These are phyloP conservation scores for Okapia johnstoni DNA, from an alignment of 2,113 vertebrate species.

Conservation along the genomic window DNA sequence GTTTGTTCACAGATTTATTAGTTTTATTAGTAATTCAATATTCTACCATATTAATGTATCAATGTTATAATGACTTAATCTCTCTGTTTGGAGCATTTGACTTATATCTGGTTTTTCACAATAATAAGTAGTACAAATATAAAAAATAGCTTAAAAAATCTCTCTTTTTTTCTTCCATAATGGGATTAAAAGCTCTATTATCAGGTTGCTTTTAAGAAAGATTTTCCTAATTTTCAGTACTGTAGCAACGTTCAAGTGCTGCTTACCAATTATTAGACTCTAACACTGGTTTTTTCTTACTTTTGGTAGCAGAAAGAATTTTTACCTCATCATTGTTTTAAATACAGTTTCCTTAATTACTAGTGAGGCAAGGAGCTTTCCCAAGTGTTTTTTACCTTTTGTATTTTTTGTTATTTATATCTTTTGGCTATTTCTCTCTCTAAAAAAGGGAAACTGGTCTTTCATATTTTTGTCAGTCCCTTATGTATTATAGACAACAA, in stretches of 20 bases:
- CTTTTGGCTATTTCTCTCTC: neutral
- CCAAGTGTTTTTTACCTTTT: neutral
- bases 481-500: neutral
- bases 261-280: neutral
- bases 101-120: neutral
- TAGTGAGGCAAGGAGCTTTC: neutral
- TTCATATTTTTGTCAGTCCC: neutral
- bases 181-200: neutral
- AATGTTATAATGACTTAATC: neutral
- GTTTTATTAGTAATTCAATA: neutral
- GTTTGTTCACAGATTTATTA: neutral
- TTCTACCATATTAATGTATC: neutral
- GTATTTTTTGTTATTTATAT: neutral
- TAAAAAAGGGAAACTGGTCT: neutral
- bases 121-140: neutral
- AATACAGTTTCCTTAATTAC: constrained; percentile 3
- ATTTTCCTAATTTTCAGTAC: neutral
- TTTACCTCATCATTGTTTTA: neutral
- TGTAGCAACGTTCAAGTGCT: neutral
- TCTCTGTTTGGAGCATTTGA: neutral
- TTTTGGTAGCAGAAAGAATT: neutral
- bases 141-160: neutral
- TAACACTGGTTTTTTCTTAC: neutral
- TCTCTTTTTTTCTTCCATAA: neutral
- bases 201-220: neutral